These are phyloP conservation scores for Arctocebus calabarensis DNA, from an alignment of 2,797 vertebrate genomes.

Conservation along the genomic window DNA sequence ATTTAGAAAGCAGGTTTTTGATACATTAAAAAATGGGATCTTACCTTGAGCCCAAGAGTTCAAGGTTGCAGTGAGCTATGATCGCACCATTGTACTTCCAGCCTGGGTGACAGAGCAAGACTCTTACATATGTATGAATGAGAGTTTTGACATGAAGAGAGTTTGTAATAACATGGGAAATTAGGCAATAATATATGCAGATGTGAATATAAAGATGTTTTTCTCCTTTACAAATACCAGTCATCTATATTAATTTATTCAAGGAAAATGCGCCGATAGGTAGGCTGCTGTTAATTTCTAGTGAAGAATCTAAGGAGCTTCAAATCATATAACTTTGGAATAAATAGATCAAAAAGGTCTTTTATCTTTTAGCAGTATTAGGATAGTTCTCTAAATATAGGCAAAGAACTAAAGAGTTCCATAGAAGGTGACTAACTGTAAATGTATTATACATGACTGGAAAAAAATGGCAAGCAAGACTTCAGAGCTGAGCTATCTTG, in stretches of 20 bases:
- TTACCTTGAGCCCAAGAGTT: neutral
- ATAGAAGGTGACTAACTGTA: slow-evolving; percentile 76
- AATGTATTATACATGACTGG: slow-evolving; percentile 78
- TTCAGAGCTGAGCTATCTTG: slow-evolving; percentile 78
- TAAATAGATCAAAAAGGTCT: slow-evolving; percentile 47
- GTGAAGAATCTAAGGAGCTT: slow-evolving; percentile 37
- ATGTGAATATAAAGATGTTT: neutral
- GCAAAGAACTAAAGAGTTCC: slow-evolving; percentile 65
- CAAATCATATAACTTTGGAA: slow-evolving; percentile 30
- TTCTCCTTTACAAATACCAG: slow-evolving; percentile 18
- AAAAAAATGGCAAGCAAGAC: slow-evolving; percentile 72
- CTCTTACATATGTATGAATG: neutral
- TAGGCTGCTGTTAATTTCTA: slow-evolving; percentile 53
- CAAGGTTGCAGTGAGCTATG: neutral
- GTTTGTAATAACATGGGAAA: neutral
- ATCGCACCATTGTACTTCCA: neutral
- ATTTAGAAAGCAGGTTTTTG: slow-evolving; percentile 48
- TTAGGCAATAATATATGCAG: neutral
- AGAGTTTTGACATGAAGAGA: neutral
- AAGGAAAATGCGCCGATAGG: neutral
- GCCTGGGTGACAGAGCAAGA: neutral
- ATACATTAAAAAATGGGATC: neutral
- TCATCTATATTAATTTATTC: slow-evolving; percentile 60
- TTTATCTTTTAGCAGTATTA: slow-evolving; percentile 58
- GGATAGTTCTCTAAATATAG: slow-evolving; percentile 76